phyloP scores from a whole-genome alignment of 1,140 invertebrate genomes.

The Holcopasites calliopsidis region DNA sequence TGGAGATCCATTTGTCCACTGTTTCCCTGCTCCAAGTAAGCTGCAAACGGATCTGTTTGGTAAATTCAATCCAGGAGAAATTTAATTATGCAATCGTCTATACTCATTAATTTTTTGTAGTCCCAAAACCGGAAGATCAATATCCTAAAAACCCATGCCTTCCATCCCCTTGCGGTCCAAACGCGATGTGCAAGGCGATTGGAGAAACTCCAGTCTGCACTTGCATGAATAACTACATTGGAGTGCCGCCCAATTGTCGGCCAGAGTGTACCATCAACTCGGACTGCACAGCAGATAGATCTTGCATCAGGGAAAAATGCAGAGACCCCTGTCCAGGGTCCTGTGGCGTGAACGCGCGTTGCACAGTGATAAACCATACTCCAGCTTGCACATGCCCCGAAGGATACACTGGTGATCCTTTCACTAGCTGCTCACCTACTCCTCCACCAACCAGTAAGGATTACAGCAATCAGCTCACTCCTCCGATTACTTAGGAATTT shows the following conservation, averaged over 20 bases:
- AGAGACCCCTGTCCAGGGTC: slow-evolving; percentile 81
- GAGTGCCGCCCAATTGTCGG: slow-evolving; percentile 81
- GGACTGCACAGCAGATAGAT: slow-evolving; percentile 79
- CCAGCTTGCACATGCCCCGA: slow-evolving; percentile 82
- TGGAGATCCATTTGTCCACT: slow-evolving; percentile 84
- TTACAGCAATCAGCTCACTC: background rate
- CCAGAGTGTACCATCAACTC: slow-evolving; percentile 80
- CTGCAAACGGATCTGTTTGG: background rate
- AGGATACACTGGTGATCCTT: slow-evolving; percentile 80
- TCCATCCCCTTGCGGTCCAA: slow-evolving; percentile 80
- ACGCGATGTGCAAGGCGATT: slow-evolving; percentile 78
- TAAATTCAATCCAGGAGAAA: no score
- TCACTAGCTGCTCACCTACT: slow-evolving; percentile 66
- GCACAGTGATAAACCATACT: slow-evolving; percentile 81
- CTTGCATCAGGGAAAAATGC: slow-evolving; percentile 80
- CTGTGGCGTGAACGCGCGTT: slow-evolving; percentile 81
- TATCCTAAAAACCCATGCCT: slow-evolving; percentile 75
- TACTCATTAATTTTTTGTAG: no score
- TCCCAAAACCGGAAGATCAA: slow-evolving; percentile 51
- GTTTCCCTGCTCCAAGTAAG: slow-evolving; percentile 80
- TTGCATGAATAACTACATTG: slow-evolving; percentile 80
- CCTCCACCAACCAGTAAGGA: slow-evolving; percentile 27
- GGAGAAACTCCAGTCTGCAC: slow-evolving; percentile 79
- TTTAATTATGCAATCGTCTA: no score
- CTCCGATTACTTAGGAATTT: background rate